Percentiles rank a stretch among this genome's conserved stretches.
phyloP scores from a whole-genome alignment of 2,888 invertebrate genomes.

The Euphydryas editha region DNA sequence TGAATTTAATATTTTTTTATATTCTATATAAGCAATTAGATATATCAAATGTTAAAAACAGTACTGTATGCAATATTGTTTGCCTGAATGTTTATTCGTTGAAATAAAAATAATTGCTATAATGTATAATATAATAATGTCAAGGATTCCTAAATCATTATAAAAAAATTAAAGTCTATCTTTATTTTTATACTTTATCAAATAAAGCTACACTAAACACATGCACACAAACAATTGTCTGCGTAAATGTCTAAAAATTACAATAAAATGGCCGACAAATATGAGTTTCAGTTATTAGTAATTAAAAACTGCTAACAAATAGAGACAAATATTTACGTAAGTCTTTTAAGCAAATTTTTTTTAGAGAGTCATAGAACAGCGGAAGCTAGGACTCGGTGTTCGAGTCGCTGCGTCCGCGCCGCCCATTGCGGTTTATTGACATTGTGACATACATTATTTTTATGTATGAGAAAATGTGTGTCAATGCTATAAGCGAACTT shows the following conservation, averaged over 20 bases:
- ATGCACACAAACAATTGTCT: too few species aligned
- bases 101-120: background rate
- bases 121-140: too few species aligned
- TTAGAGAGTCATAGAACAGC: slow-evolving; percentile 50
- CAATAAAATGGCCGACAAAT: too few species aligned
- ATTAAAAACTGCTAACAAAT: background rate
- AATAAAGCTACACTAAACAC: too few species aligned
- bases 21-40: background rate
- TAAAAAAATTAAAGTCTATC: too few species aligned
- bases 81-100: too few species aligned
- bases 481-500: slow-evolving; percentile 68
- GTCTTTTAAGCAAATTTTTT: background rate
- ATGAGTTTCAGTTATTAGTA: too few species aligned
- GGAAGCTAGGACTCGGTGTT: slow-evolving; percentile 84
- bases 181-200: too few species aligned
- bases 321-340: background rate
- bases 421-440: slow-evolving; percentile 51
- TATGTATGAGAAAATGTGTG: slow-evolving; percentile 39
- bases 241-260: too few species aligned
- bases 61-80: too few species aligned
- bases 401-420: slow-evolving; percentile 81
- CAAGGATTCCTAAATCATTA: too few species aligned
- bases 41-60: background rate
- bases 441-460: slow-evolving; percentile 46
- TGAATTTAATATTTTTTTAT: background rate